Base-by-base conservation (phyloP, 2,113 vertebrate genomes). In the Nibea albiflora region DNA sequence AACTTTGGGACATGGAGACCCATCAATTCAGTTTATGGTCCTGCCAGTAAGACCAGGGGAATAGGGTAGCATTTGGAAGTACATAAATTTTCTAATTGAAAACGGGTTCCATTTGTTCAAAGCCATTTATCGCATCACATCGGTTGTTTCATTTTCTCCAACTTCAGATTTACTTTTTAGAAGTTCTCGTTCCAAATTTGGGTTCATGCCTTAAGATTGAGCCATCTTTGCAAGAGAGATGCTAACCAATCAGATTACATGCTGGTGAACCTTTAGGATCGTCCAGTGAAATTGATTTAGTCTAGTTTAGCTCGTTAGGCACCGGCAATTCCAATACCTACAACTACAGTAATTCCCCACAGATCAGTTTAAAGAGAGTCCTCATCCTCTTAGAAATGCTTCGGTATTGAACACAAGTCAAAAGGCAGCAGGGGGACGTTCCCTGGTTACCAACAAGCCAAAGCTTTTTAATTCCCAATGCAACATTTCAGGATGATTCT, bases 1-100 rank as follows among this genome's bases (percentile, higher is more conserved):
- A 81, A 78, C 75, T 87, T 79, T 75, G 47, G 76, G 70, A 68
- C 69, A 28, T 12, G 24, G 73, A 54, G 53, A 46, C 19, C 74
- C 76, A 89, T 94, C 79, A 86, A 86, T 93, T 81, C 79, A 73
- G 24, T 87, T 90, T 92, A 91, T 76, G 68, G 24, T 66, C 19
- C 86, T 91, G 84, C 80, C 84, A 81, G 73, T 54, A 77, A 69
- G 53, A 72, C 28, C 31, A 24, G 19, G 56, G 67, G 73, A 64
- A 70, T 84, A 68, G 56, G 72, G 79, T 64, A 70, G 74, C 58
- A 85, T 84, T 90, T 87, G 62, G 20, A 81, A 66, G 76, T 66
- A 60, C 70, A 87, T 77, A 54, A 3, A 87, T 80, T 76, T 60
- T 81, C 39, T 81, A 79, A 88, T 87, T 83, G 70, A 81, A 87